Evolutionary conservation across 1,140 invertebrate species (phyloP).

Genomic region (Drepana arcuata): DNA sequence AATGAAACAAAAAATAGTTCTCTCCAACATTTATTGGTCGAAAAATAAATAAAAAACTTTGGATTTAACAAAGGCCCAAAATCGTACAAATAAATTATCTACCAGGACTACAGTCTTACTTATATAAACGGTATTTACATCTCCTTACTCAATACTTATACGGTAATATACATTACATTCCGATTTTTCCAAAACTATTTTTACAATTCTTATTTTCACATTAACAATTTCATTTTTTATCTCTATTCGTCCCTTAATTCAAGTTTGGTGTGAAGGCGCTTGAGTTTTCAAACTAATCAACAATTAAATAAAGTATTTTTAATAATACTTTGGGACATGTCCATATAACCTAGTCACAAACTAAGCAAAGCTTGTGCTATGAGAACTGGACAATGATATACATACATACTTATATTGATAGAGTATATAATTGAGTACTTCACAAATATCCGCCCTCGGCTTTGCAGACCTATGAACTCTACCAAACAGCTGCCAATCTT

Average conservation of each 20-base stretch:
- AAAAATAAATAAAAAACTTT: slow-evolving; percentile 72
- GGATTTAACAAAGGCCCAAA: slow-evolving; percentile 67
- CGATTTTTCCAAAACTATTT: slow-evolving; percentile 33
- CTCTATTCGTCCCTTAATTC: slow-evolving; percentile 25
- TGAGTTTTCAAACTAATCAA: too few species aligned
- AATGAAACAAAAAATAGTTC: slow-evolving; percentile 44
- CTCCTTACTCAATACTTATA: slow-evolving; percentile 38
- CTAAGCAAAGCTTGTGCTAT: too few species aligned
- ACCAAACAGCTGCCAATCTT: background rate
- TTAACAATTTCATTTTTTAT: slow-evolving; percentile 39
- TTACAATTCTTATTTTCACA: slow-evolving; percentile 40
- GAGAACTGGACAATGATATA: too few species aligned
- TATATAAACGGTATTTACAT: slow-evolving; percentile 65
- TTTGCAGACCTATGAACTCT: too few species aligned
- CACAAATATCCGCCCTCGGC: too few species aligned
- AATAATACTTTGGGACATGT: too few species aligned
- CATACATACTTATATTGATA: too few species aligned
- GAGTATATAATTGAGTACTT: slow-evolving; percentile 25
- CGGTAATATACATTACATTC: slow-evolving; percentile 10
- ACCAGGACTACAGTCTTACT: slow-evolving; percentile 49
- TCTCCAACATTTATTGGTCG: slow-evolving; percentile 72
- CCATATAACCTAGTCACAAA: too few species aligned
- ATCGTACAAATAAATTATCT: slow-evolving; percentile 68
- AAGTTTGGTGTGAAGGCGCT: slow-evolving; percentile 11
- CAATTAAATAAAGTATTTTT: too few species aligned